phyloP scores from a whole-genome alignment of 37 sponge, comb jelly and placozoan genomes.

The Cladorhizidae sp. region DNA sequence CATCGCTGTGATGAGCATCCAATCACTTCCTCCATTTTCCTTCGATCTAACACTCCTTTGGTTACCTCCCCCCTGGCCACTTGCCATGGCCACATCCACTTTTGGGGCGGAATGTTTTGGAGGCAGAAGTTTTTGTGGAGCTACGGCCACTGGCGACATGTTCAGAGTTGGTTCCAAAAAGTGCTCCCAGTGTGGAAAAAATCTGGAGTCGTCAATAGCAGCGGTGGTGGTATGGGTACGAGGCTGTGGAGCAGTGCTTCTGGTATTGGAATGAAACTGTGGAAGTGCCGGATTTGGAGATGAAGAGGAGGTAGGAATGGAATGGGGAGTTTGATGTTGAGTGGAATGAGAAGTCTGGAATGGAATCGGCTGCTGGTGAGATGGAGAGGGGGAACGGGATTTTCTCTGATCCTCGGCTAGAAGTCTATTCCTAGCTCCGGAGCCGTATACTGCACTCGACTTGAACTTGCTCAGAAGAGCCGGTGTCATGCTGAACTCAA shows the following conservation, averaged over 20 bases:
- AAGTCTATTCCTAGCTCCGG: neutral
- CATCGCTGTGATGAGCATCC: neutral
- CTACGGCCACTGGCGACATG: neutral
- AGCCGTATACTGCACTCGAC: neutral
- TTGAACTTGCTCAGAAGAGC: neutral
- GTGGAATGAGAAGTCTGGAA: neutral
- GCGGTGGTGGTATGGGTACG: neutral
- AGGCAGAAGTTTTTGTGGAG: slow-evolving; percentile 9
- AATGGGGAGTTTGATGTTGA: neutral
- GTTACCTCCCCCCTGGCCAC: neutral
- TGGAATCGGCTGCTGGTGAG: neutral
- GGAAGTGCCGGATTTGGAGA: neutral
- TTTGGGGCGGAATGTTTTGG: neutral
- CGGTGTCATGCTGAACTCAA: slow-evolving; percentile 15
- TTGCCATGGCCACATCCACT: neutral
- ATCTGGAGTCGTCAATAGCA: neutral
- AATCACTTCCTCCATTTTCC: neutral
- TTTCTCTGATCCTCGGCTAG: neutral
- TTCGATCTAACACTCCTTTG: neutral
- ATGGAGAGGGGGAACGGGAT: neutral
- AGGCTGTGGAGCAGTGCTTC: neutral
- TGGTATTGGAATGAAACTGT: neutral
- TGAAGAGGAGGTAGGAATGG: neutral
- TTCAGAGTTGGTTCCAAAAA: neutral
- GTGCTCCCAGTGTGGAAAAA: slow-evolving; percentile 14